Conservation (phyloP, 1,140 invertebrate genomes). For the Sitobion miscanthi region DNA sequence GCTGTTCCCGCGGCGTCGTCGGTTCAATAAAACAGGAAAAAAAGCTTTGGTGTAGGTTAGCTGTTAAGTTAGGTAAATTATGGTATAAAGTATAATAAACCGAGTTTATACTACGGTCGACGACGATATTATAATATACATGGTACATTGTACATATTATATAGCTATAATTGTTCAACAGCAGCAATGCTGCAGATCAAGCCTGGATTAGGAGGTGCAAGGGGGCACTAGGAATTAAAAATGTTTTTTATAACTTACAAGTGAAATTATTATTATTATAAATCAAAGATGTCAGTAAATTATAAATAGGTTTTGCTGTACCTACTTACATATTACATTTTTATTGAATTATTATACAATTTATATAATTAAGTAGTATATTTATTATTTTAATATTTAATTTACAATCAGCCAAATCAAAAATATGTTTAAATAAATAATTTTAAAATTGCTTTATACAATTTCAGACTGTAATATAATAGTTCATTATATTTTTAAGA, state of each 20-base stretch:
- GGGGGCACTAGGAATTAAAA: neutral
- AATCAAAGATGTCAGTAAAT: neutral
- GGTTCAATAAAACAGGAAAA: too few species aligned
- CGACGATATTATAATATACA: too few species aligned
- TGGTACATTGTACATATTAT: too few species aligned
- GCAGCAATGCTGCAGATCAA: too few species aligned
- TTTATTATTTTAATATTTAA: neutral
- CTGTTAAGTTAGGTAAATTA: too few species aligned
- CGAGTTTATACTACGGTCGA: too few species aligned
- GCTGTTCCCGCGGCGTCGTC: too few species aligned
- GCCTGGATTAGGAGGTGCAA: too few species aligned
- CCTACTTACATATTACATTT: neutral
- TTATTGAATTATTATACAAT: neutral
- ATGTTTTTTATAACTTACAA: too few species aligned
- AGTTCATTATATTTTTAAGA: neutral
- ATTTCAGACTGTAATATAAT: neutral
- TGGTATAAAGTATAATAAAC: too few species aligned
- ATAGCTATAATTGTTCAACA: too few species aligned
- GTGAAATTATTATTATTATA: neutral
- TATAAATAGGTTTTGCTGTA: neutral
- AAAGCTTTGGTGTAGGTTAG: too few species aligned
- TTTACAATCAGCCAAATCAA: neutral
- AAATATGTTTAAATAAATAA: neutral
- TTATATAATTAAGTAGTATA: slow-evolving; percentile 1
- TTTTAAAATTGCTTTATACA: neutral